A percentile compares a stretch with the other conserved stretches of the same genome.
Evolutionary conservation across 2,797 vertebrate species (phyloP).

Genomic region (Hyperoplus immaculatus): DNA sequence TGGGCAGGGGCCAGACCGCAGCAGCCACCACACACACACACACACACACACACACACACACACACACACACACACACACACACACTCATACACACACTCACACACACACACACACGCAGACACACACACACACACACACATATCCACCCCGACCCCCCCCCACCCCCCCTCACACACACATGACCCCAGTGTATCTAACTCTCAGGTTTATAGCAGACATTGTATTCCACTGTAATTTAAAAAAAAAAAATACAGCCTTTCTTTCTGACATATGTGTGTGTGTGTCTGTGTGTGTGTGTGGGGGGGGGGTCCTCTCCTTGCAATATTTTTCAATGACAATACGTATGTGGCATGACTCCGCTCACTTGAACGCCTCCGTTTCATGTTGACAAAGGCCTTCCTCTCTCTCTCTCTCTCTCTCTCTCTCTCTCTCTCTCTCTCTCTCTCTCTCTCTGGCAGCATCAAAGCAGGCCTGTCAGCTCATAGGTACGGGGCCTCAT

Average conservation of each 20-base stretch:
- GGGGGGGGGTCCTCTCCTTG: slow-evolving; percentile 38
- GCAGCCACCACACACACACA: slow-evolving; percentile 16
- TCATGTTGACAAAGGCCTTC: slow-evolving; percentile 78
- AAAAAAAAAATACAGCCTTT: slow-evolving; percentile 26
- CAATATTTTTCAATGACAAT: slow-evolving; percentile 70
- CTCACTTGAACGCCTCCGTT: slow-evolving; percentile 70
- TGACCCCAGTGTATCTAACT: not conserved
- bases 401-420: slow-evolving; percentile 36
- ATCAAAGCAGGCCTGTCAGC: slow-evolving; percentile 81
- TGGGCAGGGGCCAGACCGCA: slow-evolving; percentile 62
- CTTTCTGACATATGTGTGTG: slow-evolving; percentile 47
- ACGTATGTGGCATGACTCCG: slow-evolving; percentile 60
- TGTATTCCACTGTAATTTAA: slow-evolving; percentile 16
- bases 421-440: slow-evolving; percentile 43
- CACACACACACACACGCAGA: slow-evolving; percentile 11
- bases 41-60: not conserved
- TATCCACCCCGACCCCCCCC: no score
- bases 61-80: slow-evolving; percentile 4
- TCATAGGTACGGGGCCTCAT: slow-evolving; percentile 72
- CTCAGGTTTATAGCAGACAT: slow-evolving; percentile 24
- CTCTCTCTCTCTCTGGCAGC: slow-evolving; percentile 47
- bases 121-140: slow-evolving; percentile 12
- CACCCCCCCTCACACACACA: not conserved
- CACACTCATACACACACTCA: not conserved
- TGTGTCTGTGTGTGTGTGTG: not conserved